Percentiles rank a stretch among this genome's conserved stretches.
Conservation (phyloP, 2,113 vertebrate genomes). For the Paralichthys olivaceus region DNA sequence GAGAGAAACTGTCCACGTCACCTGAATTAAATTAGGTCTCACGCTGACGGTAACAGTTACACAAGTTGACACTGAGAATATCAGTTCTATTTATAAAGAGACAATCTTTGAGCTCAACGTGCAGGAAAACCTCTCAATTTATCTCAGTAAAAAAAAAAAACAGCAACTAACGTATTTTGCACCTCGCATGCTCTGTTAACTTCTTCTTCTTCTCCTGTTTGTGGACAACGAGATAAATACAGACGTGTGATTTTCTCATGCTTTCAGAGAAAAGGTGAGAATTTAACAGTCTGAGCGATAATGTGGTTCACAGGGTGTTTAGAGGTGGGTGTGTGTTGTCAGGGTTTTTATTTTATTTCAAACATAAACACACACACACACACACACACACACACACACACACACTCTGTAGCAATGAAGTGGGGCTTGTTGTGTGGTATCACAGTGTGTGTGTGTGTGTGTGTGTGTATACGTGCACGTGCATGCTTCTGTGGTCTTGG, state of each 20-base stretch:
- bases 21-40: neutral
- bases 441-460: slow-evolving; percentile 5
- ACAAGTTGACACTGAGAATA: neutral
- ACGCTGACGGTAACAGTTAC: neutral
- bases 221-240: too few relatives aligned
- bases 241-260: too few relatives aligned
- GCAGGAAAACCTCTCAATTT: neutral
- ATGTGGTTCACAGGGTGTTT: neutral
- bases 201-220: too few relatives aligned
- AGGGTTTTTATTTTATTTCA: slow-evolving; percentile 23
- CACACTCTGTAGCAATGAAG: slow-evolving; percentile 29
- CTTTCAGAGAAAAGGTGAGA: neutral
- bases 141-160: too few relatives aligned
- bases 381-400: slow-evolving; percentile 35
- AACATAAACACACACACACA: neutral
- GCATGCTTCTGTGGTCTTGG: slow-evolving; percentile 47
- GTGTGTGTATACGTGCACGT: slow-evolving; percentile 31
- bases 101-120: neutral
- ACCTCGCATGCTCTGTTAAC: too few relatives aligned
- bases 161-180: too few relatives aligned
- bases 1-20: neutral
- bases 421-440: slow-evolving; percentile 52
- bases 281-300: neutral
- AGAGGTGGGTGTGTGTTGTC: neutral
- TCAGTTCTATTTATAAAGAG: neutral